Percentiles rank a stretch among this genome's conserved stretches.
Evolutionary conservation across 2,888 invertebrate genomes (phyloP).

Genomic region (Hemistola chrysoprasaria): DNA sequence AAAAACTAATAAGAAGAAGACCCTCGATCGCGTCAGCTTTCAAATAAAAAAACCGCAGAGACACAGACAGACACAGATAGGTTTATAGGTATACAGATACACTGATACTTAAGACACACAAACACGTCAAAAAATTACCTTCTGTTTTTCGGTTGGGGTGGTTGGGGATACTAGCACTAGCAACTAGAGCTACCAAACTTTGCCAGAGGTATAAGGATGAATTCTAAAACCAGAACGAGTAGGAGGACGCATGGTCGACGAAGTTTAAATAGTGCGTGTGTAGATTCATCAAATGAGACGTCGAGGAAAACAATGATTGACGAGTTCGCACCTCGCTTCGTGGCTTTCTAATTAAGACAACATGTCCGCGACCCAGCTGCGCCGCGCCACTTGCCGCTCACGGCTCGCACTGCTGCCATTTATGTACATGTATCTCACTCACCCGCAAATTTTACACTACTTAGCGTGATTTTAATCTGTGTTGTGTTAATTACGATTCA

Average conservation of each 20-base stretch:
- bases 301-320: conserved; percentile 74
- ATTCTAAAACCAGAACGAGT: conserved; percentile 6
- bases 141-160: too few species aligned
- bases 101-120: too few species aligned
- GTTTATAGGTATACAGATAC: too few species aligned
- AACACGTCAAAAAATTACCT: too few species aligned
- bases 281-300: conserved; percentile 61
- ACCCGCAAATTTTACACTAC: conserved; percentile 49
- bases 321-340: conserved; percentile 77
- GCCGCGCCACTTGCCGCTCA: neutral
- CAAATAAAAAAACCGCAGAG: too few species aligned
- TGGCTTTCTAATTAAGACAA: conserved; percentile 77
- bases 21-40: too few species aligned
- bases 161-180: too few species aligned
- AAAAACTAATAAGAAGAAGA: too few species aligned
- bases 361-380: conserved; percentile 46
- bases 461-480: conserved; percentile 33
- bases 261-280: conserved; percentile 58
- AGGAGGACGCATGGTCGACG: conserved; percentile 59
- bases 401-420: conserved; percentile 54
- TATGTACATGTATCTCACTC: conserved; percentile 60
- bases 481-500: too few species aligned
- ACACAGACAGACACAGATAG: too few species aligned
- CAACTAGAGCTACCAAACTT: too few species aligned
- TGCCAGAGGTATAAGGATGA: neutral